A percentile compares a stretch with the other conserved stretches of the same genome.
Conservation (phyloP, 2,113 vertebrate genomes). For the Prinia subflava region DNA sequence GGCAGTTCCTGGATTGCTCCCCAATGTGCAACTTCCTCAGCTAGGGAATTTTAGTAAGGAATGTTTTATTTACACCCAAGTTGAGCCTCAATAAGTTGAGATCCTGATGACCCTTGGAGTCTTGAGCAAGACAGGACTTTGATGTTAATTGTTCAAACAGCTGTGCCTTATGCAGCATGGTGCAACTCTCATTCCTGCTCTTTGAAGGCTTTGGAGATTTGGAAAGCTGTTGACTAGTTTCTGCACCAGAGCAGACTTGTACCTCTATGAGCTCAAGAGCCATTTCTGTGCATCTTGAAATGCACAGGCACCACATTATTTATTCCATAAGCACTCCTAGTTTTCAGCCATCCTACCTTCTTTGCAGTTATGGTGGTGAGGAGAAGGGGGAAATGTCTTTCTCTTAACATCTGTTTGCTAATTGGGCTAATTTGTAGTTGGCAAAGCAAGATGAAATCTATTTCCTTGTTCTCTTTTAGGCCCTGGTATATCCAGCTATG, state of each 20-base stretch:
- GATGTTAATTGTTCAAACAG: background rate
- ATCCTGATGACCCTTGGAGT: background rate
- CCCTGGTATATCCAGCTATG: constrained; percentile 84
- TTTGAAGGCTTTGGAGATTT: background rate
- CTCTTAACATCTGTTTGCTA: background rate
- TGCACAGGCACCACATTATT: background rate
- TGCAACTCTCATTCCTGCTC: background rate
- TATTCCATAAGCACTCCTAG: background rate
- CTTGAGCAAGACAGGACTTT: background rate
- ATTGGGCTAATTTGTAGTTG: background rate
- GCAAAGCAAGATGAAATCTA: constrained; percentile 2
- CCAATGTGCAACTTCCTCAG: background rate
- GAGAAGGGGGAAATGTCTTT: background rate
- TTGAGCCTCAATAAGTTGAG: background rate
- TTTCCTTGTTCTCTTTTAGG: constrained; percentile 71
- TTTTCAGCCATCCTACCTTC: background rate
- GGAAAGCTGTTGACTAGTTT: background rate
- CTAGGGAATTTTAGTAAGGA: background rate
- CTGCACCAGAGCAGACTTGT: background rate
- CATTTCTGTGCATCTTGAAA: background rate
- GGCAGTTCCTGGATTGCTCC: background rate
- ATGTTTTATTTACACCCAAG: background rate
- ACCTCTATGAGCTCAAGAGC: background rate
- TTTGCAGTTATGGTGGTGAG: background rate
- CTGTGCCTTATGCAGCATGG: background rate